These are phyloP conservation scores for Neomorphus geoffroyi DNA, from an alignment of 2,797 vertebrate species.

Conservation along the genomic window DNA sequence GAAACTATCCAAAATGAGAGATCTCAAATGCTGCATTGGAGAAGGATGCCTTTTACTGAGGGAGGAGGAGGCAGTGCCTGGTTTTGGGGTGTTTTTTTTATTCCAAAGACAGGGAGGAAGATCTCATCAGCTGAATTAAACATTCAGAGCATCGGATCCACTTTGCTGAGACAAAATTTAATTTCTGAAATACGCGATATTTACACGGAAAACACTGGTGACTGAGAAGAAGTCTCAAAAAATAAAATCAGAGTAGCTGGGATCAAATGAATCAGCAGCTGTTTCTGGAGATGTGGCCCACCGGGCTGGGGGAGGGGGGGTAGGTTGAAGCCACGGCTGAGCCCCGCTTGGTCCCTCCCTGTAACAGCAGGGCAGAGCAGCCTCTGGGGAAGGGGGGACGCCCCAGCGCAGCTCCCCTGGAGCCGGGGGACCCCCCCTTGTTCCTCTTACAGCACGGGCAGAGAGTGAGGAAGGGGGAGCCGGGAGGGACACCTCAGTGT, in stretches of 20 bases:
- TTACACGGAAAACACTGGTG: not conserved
- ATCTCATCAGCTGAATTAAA: not conserved
- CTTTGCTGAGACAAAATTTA: not conserved
- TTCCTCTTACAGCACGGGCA: too few relatives aligned
- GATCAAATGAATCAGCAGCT: constrained; percentile 56
- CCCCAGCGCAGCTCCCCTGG: too few relatives aligned
- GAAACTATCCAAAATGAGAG: not conserved
- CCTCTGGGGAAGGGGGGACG: too few relatives aligned
- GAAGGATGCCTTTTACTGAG: not conserved
- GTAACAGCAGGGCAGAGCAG: not conserved
- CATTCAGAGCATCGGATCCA: not conserved
- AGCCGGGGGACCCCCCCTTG: too few relatives aligned
- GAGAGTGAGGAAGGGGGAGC: too few relatives aligned
- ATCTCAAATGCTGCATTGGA: not conserved
- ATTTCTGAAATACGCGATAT: not conserved
- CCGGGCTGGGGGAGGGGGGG: too few relatives aligned
- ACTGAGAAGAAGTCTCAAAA: not conserved
- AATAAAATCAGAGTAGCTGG: not conserved
- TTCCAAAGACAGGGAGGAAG: not conserved
- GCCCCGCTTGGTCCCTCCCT: not conserved
- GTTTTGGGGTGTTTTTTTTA: not conserved
- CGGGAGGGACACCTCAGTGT: too few relatives aligned
- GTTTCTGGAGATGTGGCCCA: too few relatives aligned
- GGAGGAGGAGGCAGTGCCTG: not conserved
- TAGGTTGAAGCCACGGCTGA: too few relatives aligned